Evolutionary conservation across 2,797 vertebrate genomes (phyloP).

Genomic region (Lagorchestes hirsutus): DNA sequence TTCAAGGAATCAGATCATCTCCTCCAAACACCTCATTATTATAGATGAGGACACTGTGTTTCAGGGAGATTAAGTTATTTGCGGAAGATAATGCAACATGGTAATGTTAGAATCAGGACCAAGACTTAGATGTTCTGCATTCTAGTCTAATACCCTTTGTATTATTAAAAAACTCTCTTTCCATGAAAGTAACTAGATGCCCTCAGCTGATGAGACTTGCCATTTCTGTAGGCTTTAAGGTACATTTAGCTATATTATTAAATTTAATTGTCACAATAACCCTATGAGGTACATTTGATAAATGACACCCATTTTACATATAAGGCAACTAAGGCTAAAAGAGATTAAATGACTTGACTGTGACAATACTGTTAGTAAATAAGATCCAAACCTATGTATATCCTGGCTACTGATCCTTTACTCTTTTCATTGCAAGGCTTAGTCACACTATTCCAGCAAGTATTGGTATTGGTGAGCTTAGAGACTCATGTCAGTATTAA

Average conservation of each 20-base stretch:
- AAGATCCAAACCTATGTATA: not conserved
- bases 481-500: not conserved
- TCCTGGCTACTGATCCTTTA: not conserved
- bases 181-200: not conserved
- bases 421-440: not conserved
- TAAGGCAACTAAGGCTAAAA: not conserved
- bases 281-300: not conserved
- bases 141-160: not conserved
- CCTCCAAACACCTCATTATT: not conserved
- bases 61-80: not conserved
- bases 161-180: not conserved
- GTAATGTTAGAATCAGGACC: not conserved
- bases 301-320: not conserved
- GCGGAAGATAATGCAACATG: not conserved
- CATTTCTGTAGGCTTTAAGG: not conserved
- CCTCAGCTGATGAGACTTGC: not conserved
- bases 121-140: not conserved
- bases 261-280: not conserved
- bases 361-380: not conserved
- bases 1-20: not conserved
- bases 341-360: not conserved
- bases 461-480: not conserved
- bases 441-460: not conserved
- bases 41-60: not conserved
- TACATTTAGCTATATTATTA: not conserved